A percentile compares a stretch with the other conserved stretches of the same genome.
phyloP scores from a whole-genome alignment of 2,113 vertebrate genomes.

The Heteronetta atricapilla region DNA sequence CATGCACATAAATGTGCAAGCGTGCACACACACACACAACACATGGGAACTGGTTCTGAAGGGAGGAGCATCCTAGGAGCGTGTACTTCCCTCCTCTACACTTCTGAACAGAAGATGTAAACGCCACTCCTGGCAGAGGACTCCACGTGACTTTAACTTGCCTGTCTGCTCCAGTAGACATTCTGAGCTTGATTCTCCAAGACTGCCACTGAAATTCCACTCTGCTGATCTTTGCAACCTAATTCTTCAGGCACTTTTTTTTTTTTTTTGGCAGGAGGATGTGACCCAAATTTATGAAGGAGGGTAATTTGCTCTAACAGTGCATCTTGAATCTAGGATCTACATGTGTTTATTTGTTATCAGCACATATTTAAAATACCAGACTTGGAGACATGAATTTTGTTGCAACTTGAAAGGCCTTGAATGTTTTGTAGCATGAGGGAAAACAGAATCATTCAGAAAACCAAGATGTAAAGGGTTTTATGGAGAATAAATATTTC shows the following conservation, averaged over 20 bases:
- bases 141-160: slow-evolving; percentile 47
- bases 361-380: slow-evolving; percentile 25
- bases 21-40: not conserved
- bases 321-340: slow-evolving; percentile 33
- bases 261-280: slow-evolving; percentile 25
- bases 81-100: not conserved
- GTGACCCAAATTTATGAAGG: slow-evolving; percentile 69
- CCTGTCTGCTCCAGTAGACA: slow-evolving; percentile 64
- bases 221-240: slow-evolving; percentile 66
- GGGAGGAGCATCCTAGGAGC: not conserved
- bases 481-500: slow-evolving; percentile 52
- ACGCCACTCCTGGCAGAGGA: slow-evolving; percentile 25
- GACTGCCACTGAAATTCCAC: slow-evolving; percentile 71
- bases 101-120: not conserved
- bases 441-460: slow-evolving; percentile 17
- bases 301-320: slow-evolving; percentile 44
- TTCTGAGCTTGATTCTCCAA: slow-evolving; percentile 70
- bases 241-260: slow-evolving; percentile 56
- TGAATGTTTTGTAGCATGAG: not conserved
- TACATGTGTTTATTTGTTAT: not conserved
- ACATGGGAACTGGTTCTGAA: not conserved
- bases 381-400: slow-evolving; percentile 14
- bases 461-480: slow-evolving; percentile 21
- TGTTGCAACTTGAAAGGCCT: slow-evolving; percentile 21
- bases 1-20: fast-evolving